These are phyloP conservation scores for Caenorhabditis sp. DNA, from an alignment of 2,888 invertebrate species.

Conservation along the genomic window DNA sequence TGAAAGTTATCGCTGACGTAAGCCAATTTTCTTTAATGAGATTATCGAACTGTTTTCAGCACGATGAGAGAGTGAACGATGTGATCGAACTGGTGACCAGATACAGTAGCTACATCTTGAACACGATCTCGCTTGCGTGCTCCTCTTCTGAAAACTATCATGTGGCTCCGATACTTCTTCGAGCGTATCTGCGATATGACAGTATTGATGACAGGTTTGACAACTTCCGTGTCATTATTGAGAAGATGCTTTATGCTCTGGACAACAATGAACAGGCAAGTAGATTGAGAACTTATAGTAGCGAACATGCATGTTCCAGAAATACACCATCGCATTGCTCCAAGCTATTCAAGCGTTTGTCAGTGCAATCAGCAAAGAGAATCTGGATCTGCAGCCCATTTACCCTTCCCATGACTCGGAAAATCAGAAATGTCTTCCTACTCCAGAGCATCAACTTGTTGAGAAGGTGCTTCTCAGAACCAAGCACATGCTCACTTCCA, in stretches of 20 bases:
- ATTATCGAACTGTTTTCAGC: neutral
- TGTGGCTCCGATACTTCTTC: slow-evolving; percentile 66
- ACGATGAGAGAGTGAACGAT: neutral
- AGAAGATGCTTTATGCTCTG: slow-evolving; percentile 67
- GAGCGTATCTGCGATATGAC: slow-evolving; percentile 56
- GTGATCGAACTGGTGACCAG: slow-evolving; percentile 2
- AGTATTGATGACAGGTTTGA: slow-evolving; percentile 61
- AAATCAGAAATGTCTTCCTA: slow-evolving; percentile 35
- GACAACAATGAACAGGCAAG: slow-evolving; percentile 65
- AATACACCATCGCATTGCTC: slow-evolving; percentile 58
- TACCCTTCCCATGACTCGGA: slow-evolving; percentile 25
- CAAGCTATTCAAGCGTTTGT: slow-evolving; percentile 65
- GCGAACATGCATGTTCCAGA: slow-evolving; percentile 18
- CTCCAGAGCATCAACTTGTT: slow-evolving; percentile 25
- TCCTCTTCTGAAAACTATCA: slow-evolving; percentile 38
- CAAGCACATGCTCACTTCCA: slow-evolving; percentile 67
- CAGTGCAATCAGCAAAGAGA: slow-evolving; percentile 63
- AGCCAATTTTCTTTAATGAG: too few relatives aligned
- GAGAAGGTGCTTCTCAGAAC: slow-evolving; percentile 63
- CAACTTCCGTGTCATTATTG: slow-evolving; percentile 47
- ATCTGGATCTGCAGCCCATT: slow-evolving; percentile 49
- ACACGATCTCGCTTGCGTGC: slow-evolving; percentile 37
- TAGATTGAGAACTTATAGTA: too few relatives aligned
- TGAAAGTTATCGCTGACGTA: slow-evolving; percentile 29
- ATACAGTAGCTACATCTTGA: slow-evolving; percentile 44